Conservation (phyloP, 2,888 invertebrate genomes). For the Herminia tarsipennalis region DNA sequence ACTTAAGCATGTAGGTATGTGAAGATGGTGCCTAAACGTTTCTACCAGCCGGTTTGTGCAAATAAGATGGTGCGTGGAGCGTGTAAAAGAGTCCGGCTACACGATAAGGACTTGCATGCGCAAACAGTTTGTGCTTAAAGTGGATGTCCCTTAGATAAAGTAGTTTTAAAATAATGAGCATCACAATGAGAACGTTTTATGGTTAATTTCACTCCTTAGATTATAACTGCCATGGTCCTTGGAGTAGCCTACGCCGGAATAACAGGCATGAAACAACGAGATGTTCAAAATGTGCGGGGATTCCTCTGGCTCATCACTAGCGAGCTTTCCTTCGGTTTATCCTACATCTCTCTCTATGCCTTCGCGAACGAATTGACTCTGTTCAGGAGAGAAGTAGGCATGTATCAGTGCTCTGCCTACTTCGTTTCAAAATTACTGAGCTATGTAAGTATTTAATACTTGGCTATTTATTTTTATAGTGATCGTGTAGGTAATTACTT, state of each 20-base stretch:
- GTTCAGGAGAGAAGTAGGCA: slow-evolving; percentile 74
- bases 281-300: slow-evolving; percentile 77
- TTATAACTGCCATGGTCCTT: slow-evolving; percentile 73
- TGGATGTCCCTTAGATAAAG: too few species aligned
- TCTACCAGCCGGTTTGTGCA: too few species aligned
- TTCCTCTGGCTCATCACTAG: slow-evolving; percentile 80
- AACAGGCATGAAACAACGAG: slow-evolving; percentile 73
- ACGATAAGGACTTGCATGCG: too few species aligned
- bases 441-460: slow-evolving; percentile 63
- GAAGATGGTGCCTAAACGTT: too few species aligned
- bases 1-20: too few species aligned
- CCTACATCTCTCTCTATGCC: slow-evolving; percentile 76
- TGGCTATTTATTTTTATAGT: not conserved
- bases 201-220: slow-evolving; percentile 21
- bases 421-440: slow-evolving; percentile 66
- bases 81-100: too few species aligned
- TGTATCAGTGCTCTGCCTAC: slow-evolving; percentile 77
- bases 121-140: too few species aligned
- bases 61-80: too few species aligned
- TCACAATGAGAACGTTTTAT: too few species aligned
- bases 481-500: too few species aligned
- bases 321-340: slow-evolving; percentile 76
- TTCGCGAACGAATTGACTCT: slow-evolving; percentile 71
- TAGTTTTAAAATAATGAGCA: too few species aligned
- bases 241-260: slow-evolving; percentile 72